Conservation (phyloP, 2,888 invertebrate species). For the Ditula angustiorana region DNA sequence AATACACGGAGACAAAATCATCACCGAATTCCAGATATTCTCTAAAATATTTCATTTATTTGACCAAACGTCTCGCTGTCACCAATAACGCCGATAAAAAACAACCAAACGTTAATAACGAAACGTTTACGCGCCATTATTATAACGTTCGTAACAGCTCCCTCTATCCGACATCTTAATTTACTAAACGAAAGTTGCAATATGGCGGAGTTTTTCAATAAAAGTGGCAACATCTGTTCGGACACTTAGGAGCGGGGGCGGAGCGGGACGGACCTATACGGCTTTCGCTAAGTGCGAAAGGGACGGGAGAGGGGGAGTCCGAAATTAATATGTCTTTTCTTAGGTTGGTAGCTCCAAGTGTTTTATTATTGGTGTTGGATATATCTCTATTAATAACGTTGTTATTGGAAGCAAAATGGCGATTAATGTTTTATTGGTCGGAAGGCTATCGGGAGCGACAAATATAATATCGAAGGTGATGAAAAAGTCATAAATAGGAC, state of each 20-base stretch:
- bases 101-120: conserved; percentile 51
- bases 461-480: not conserved
- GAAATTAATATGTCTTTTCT: conserved; percentile 84
- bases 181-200: conserved; percentile 77
- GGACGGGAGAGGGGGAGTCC: conserved; percentile 55
- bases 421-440: conserved; percentile 46
- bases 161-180: conserved; percentile 78
- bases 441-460: too few relatives aligned
- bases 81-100: conserved; percentile 40
- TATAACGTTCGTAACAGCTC: conserved; percentile 57
- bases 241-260: conserved; percentile 80
- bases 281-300: conserved; percentile 49
- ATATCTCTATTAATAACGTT: conserved; percentile 66
- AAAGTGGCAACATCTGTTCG: conserved; percentile 79
- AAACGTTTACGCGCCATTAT: conserved; percentile 56
- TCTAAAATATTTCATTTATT: too few relatives aligned
- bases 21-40: too few relatives aligned
- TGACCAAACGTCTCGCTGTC: too few relatives aligned
- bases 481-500: not conserved
- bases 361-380: conserved; percentile 55
- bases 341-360: conserved; percentile 53
- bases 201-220: conserved; percentile 84
- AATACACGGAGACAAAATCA: too few relatives aligned
- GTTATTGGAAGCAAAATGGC: conserved; percentile 49
- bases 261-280: conserved; percentile 58